Evolutionary conservation across 2,888 invertebrate genomes (phyloP).

Genomic region (Drosophila kanekoi): DNA sequence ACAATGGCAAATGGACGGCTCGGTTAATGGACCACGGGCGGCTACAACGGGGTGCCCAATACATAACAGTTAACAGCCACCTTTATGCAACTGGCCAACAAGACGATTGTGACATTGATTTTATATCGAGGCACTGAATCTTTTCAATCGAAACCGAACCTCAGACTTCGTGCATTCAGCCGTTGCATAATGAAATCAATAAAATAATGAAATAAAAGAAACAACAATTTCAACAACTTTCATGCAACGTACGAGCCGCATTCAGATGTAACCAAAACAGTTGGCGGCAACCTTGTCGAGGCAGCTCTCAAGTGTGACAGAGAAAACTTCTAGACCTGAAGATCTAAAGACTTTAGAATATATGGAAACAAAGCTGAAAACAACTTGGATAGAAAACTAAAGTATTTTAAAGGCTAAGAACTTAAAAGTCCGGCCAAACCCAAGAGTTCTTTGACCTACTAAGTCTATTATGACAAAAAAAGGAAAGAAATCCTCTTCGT

Average conservation of each 20-base stretch:
- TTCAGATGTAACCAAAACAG: background rate
- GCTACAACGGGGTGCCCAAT: slow-evolving; percentile 13
- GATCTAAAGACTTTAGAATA: background rate
- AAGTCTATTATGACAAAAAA: too few relatives aligned
- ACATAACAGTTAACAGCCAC: slow-evolving; percentile 40
- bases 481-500: too few relatives aligned
- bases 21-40: slow-evolving; percentile 12
- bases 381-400: too few relatives aligned
- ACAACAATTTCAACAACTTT: background rate
- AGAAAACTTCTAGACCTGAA: background rate
- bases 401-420: too few relatives aligned
- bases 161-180: slow-evolving; percentile 14
- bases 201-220: background rate
- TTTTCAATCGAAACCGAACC: slow-evolving; percentile 5
- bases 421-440: too few relatives aligned
- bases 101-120: slow-evolving; percentile 75
- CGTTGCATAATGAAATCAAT: slow-evolving; percentile 38
- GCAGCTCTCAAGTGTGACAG: background rate
- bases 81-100: slow-evolving; percentile 51
- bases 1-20: slow-evolving; percentile 5
- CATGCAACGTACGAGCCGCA: background rate
- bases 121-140: slow-evolving; percentile 29
- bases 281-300: too few relatives aligned
- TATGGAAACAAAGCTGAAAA: too few relatives aligned
- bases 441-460: too few relatives aligned